Evolutionary conservation across 2,888 invertebrate genomes (phyloP), one percentile per base, ranked within the genome.

Genomic region (Tipula confusa): DNA sequence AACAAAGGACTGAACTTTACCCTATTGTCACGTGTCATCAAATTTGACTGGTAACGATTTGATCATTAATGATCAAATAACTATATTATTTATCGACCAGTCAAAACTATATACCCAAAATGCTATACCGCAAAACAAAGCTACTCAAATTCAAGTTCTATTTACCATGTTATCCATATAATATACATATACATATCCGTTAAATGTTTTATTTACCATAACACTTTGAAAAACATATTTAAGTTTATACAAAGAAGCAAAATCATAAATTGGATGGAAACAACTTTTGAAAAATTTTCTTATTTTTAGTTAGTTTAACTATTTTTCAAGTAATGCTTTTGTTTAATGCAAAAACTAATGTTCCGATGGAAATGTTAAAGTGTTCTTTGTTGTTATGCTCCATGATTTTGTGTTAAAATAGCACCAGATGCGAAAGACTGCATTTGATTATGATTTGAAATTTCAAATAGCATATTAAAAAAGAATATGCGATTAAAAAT

Each of bases 391-490:
- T 36, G 5, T 36, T 15, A 15, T 15, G 64, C 64, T 64, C n/a
- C n/a, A n/a, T n/a, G n/a, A n/a, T n/a, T n/a, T n/a, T 64, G 7
- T 9, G 64, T 24, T 64, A 24, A 24, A 64, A 64, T 64, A 64
- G 24, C 64, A 43, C 43, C n/a, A 64, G 64, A 64, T 64, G 64
- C 24, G 64, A 24, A 9, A 24, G 9, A 64, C 18, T 64, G 64
- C 64, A 64, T 64, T 64, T 64, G 64, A 64, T 64, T 64, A 64
- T 64, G 24, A 64, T 64, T 64, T 64, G 64, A 64, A 64, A 64
- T 64, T 24, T 64, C 5, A 18, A 64, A 18, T n/a, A n/a, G n/a
- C n/a, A n/a, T n/a, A n/a, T 7, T 2, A 43, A 64, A 7, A 24
- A 64, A 64, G 24, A 64, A 64, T 64, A 24, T 24, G 7, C 24